Evolutionary conservation across 2,113 vertebrate species (phyloP), one percentile per base, ranked within the genome.

Genomic region (Apaloderma vittatum): DNA sequence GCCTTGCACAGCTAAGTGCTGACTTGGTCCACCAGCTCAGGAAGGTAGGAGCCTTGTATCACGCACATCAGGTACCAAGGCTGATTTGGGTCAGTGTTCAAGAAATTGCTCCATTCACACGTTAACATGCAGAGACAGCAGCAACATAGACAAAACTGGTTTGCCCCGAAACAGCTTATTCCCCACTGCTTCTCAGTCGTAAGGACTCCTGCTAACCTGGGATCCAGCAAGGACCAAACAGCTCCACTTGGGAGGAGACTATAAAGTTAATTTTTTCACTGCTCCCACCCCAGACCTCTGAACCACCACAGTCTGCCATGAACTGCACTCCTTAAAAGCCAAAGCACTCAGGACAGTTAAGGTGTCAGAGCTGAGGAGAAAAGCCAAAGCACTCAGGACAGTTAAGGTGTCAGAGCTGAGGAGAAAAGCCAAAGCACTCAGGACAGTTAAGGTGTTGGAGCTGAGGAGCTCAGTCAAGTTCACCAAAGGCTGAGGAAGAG

Each of bases 401-500:
- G 46, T 74, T 15, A 51, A 49, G 34, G 32, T 62, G 54, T 77
- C 49, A 75, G 73, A 54, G 48, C 58, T 32, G 63, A 88, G 51
- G 34, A 82, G 71, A 61, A 54, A 40, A 70, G 43, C 18, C 48
- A 66, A 79, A 59, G 37, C 45, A 75, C 58, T 66, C n/a, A 1
- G 19, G 52, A 54, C 40, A 79, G 46, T 74, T 15, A 51, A 49
- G 36, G 32, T 63, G 55, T 78, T 45, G 72, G 73, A 54, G 48
- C 58, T 32, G 63, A 88, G 51, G 34, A 83, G 71, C 65, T 78
- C 67, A 49, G 92, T 74, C 94, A 94, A 88, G 80, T 63, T 86
- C 32, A 15, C 45, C 83, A 92, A 85, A 92, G 83, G 83, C 43
- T 70, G 48, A 68, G 65, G 45, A 91, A 73, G 58, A 77, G 85